Evolutionary conservation across 2,113 vertebrate genomes (phyloP).

Genomic region (Dermatemys mawii): DNA sequence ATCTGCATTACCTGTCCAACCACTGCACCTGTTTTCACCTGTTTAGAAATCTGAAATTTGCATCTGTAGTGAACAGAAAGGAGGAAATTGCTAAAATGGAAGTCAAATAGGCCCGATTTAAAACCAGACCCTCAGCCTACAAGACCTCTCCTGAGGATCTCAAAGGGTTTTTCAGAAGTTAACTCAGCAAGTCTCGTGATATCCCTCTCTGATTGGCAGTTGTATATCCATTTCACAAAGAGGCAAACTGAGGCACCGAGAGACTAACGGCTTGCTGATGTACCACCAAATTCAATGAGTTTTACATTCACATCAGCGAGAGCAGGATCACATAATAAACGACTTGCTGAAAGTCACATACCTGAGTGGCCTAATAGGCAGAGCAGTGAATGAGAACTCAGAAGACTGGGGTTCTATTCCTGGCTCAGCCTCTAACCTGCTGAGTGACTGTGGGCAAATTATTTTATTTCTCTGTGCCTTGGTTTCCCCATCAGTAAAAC

Average conservation of each 20-base stretch:
- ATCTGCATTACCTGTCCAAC: background rate
- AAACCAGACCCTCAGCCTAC: background rate
- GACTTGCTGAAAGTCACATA: slow-evolving; percentile 29
- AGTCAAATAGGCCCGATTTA: background rate
- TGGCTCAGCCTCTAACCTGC: background rate
- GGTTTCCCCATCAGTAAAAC: background rate
- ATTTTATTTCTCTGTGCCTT: background rate
- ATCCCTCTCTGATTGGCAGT: background rate
- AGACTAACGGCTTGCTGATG: background rate
- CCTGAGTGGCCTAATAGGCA: background rate
- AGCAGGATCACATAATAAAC: background rate
- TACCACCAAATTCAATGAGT: background rate
- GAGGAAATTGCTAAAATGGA: background rate
- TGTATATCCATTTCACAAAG: background rate
- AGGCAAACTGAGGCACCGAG: background rate
- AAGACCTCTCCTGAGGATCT: background rate
- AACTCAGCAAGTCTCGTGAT: background rate
- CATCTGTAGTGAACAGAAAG: background rate
- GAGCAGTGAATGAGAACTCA: background rate
- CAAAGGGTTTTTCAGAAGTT: background rate
- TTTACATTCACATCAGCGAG: background rate
- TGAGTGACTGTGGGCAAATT: background rate
- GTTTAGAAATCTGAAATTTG: background rate
- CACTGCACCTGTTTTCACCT: background rate
- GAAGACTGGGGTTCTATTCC: background rate